Conservation (phyloP, 2,888 invertebrate species). For the Tipula confusa region DNA sequence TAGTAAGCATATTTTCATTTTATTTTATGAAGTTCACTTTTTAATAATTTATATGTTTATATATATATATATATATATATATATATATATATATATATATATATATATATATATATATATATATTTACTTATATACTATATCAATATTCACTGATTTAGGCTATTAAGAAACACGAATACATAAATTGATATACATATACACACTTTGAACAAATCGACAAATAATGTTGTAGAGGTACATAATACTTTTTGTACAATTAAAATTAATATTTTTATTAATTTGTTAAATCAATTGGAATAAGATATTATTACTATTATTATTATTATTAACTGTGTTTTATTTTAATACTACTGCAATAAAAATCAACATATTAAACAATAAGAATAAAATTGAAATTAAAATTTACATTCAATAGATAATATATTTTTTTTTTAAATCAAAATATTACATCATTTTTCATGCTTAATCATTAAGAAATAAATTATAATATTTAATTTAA, state of each 20-base stretch:
- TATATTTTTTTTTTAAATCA: not conserved
- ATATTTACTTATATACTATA: not conserved
- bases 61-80: not conserved
- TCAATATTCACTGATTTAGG: not conserved
- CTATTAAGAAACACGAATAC: not conserved
- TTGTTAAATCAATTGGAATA: not conserved
- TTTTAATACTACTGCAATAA: not conserved
- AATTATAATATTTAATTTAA: not conserved
- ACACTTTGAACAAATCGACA: not conserved
- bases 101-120: not conserved
- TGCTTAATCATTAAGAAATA: not conserved
- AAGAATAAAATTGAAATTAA: slow-evolving; percentile 15
- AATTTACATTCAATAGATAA: slow-evolving; percentile 20
- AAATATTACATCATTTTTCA: slow-evolving; percentile 5
- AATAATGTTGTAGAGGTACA: not conserved
- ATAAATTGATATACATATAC: not conserved
- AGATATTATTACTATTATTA: not conserved
- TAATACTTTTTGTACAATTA: not conserved
- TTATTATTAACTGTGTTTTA: not conserved
- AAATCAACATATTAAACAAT: not conserved
- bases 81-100: not conserved
- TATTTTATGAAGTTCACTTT: not conserved
- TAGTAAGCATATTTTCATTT: not conserved
- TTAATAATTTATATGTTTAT: not conserved
- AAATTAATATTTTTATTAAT: not conserved